These are phyloP conservation scores for Mercenaria mercenaria DNA, from an alignment of 1,140 invertebrate species.

Conservation along the genomic window DNA sequence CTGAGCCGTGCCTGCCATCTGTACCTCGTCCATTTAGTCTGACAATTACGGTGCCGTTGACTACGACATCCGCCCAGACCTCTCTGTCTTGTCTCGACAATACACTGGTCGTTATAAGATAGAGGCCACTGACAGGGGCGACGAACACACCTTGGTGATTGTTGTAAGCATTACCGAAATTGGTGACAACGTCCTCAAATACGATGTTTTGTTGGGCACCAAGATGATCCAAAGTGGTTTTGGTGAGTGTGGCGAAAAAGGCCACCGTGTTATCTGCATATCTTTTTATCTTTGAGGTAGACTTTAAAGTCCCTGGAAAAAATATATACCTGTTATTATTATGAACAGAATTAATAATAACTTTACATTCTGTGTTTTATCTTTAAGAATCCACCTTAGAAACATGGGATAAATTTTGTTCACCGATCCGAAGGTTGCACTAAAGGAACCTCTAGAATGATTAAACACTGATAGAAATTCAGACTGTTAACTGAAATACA, in stretches of 20 bases:
- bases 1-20: background rate
- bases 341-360: too few species aligned
- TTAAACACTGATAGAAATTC: too few species aligned
- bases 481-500: too few species aligned
- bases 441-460: too few species aligned
- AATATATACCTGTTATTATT: too few species aligned
- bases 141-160: slow-evolving; percentile 1
- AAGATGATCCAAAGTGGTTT: background rate
- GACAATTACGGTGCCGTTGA: background rate
- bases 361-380: too few species aligned
- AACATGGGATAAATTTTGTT: too few species aligned
- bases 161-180: slow-evolving; percentile 6
- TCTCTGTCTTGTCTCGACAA: background rate
- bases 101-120: background rate
- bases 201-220: too few species aligned
- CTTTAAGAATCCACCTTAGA: too few species aligned
- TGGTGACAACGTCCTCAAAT: background rate
- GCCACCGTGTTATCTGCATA: background rate
- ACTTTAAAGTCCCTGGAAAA: too few species aligned
- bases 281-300: background rate
- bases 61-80: background rate
- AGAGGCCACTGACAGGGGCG: slow-evolving; percentile 2
- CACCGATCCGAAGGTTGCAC: too few species aligned
- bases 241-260: background rate
- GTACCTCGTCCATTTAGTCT: background rate